phyloP scores from a whole-genome alignment of 2,888 invertebrate genomes.

The Lysandra coridon region DNA sequence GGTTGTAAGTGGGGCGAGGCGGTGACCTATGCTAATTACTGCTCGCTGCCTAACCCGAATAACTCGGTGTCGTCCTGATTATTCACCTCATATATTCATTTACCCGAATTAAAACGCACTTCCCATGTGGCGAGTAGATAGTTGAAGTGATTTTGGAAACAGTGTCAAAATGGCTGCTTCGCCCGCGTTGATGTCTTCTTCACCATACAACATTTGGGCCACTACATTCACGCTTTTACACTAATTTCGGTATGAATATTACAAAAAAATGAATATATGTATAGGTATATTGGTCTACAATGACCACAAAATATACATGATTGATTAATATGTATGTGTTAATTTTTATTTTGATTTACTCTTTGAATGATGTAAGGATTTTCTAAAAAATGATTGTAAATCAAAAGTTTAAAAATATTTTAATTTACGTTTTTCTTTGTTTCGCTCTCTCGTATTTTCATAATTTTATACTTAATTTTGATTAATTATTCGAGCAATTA shows the following conservation, averaged over 20 bases:
- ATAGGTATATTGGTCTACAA: too few species aligned
- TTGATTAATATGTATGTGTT: neutral
- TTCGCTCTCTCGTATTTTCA: neutral
- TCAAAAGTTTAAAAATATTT: neutral
- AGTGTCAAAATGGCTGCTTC: neutral
- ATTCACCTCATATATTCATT: neutral
- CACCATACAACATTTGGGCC: neutral
- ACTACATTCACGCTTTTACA: neutral
- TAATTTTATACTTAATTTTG: slow-evolving; percentile 22
- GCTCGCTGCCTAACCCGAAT: slow-evolving; percentile 37
- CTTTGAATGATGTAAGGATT: neutral
- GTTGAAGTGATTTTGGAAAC: neutral
- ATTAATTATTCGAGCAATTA: slow-evolving; percentile 7
- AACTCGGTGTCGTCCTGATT: slow-evolving; percentile 30
- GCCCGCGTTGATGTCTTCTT: neutral
- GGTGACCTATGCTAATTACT: slow-evolving; percentile 48
- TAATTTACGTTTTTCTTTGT: neutral
- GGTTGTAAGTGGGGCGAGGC: slow-evolving; percentile 41
- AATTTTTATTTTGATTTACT: neutral
- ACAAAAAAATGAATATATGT: neutral
- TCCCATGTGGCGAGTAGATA: neutral
- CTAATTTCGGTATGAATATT: neutral
- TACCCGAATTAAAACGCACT: neutral
- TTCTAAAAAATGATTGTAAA: neutral
- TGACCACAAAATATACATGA: neutral